Percentiles rank a stretch among this genome's conserved stretches.
Evolutionary conservation across 1,140 invertebrate genomes (phyloP).

Genomic region (Nixonia krombeini): DNA sequence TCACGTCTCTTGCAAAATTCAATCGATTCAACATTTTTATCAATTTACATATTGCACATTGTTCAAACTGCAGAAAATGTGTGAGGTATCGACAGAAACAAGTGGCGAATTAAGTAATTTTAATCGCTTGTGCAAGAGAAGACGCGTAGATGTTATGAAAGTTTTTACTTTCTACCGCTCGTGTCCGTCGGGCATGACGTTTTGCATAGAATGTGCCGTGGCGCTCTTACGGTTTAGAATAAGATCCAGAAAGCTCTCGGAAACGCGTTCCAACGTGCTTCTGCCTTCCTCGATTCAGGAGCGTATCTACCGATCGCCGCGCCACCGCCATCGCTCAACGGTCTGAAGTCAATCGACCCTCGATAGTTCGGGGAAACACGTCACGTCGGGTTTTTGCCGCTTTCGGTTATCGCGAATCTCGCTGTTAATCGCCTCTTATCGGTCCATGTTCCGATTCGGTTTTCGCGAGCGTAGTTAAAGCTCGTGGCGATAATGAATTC

Average conservation of each 20-base stretch:
- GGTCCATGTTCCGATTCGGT: no score
- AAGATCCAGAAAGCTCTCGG: conserved; percentile 8
- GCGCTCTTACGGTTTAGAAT: conserved; percentile 7
- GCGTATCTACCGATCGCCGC: no score
- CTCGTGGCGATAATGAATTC: no score
- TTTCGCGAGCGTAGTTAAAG: no score
- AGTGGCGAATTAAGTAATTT: conserved; percentile 34
- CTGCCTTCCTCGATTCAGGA: conserved; percentile 1
- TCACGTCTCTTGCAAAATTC: no score
- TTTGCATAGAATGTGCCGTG: conserved; percentile 17
- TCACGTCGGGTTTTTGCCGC: no score
- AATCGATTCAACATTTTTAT: no score
- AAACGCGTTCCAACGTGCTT: conserved; percentile 7
- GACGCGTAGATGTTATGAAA: conserved; percentile 29
- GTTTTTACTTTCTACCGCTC: conserved; percentile 37
- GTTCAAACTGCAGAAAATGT: neutral
- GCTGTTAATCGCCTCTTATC: no score
- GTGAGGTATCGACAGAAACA: neutral
- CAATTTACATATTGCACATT: neutral
- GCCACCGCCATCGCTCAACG: no score
- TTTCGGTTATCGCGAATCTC: no score
- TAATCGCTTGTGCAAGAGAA: conserved; percentile 26
- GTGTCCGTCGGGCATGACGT: conserved; percentile 20
- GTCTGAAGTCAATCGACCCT: no score
- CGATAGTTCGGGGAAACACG: no score